phyloP scores from a whole-genome alignment of 2,113 vertebrate genomes.

The Neolamprologus sp. region DNA sequence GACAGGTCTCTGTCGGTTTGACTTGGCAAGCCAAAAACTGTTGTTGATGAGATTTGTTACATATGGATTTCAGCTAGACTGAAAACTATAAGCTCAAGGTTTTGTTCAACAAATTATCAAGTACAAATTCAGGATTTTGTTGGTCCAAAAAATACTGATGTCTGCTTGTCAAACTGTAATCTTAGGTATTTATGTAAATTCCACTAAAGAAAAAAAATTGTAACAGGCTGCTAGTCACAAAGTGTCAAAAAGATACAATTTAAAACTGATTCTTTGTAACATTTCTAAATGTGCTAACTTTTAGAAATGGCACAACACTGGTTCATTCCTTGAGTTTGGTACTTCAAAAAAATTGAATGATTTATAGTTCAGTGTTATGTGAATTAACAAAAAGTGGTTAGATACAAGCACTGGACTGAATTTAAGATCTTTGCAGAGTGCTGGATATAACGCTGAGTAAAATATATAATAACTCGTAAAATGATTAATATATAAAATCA shows the following conservation, averaged over 20 bases:
- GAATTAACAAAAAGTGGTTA: neutral
- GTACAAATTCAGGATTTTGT: neutral
- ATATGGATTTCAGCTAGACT: neutral
- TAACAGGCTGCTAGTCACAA: neutral
- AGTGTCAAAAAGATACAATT: neutral
- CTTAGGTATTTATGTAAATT: neutral
- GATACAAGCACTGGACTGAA: neutral
- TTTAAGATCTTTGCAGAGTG: neutral
- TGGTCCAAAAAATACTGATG: neutral
- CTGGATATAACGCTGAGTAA: neutral
- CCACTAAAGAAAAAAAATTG: neutral
- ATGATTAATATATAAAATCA: neutral
- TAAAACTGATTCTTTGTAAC: neutral
- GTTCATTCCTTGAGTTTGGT: neutral
- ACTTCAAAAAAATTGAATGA: neutral
- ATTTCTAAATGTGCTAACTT: neutral
- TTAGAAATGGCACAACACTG: neutral
- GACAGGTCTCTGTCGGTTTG: neutral
- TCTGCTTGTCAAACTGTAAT: neutral
- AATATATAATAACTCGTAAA: neutral
- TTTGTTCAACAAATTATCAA: neutral
- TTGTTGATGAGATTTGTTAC: conserved; percentile 1
- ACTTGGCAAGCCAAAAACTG: neutral
- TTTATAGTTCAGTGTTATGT: neutral
- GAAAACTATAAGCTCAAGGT: neutral